Base-by-base conservation (phyloP, 2,797 vertebrate genomes). In the Oceanodroma leucorhoa region DNA sequence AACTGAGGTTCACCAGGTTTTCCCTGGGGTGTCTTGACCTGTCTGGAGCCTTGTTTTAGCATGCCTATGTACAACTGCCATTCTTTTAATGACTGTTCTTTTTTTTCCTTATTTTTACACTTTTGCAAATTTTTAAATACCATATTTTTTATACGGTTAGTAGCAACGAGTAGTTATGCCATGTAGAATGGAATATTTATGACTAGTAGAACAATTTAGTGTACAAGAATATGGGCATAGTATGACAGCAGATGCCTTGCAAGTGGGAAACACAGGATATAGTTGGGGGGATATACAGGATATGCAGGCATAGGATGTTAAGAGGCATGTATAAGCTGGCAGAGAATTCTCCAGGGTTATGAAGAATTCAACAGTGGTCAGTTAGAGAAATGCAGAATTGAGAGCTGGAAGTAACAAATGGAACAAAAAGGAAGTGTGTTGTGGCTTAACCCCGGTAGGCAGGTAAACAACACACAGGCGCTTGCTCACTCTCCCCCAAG, bases 401-500 rank as follows among this genome's bases (percentile, higher is more conserved):
- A 54, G 32, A 66, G 20, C 5, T 50, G 21, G 7, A 78, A 41
- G 23, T 51, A 66, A 54, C 23, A 66, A 87, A 51, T n/a, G 8
- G 32, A 43, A 30, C 2, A 58, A 43, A 70, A 43, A 43, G 4
- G 10, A 57, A 40, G 6, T 40, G 17, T 41, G n/a, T 17, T 77
- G 27, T 57, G 9, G 3, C 32, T 77, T 70, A 43, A 48, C 18
- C 3, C 16, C 2, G 1, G 14, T 29, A 43, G 9, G 38, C 19
- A 58, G 32, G 15, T 55, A 34, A 55, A 64, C 22, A 50, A 8
- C n/a, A 75, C 14, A 34, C 3, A 82, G 40, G 9, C 6, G 6
- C 32, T 57, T 0, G 0, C 3, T 69, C 9, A 27, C 8, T 41
- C 7, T 54, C 41, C 9, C 15, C 9, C 3, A 64, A 1, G 21